Evolutionary conservation across 2,797 vertebrate genomes (phyloP), one percentile per base, ranked within the genome.

Genomic region (Atherinosoma microstoma): DNA sequence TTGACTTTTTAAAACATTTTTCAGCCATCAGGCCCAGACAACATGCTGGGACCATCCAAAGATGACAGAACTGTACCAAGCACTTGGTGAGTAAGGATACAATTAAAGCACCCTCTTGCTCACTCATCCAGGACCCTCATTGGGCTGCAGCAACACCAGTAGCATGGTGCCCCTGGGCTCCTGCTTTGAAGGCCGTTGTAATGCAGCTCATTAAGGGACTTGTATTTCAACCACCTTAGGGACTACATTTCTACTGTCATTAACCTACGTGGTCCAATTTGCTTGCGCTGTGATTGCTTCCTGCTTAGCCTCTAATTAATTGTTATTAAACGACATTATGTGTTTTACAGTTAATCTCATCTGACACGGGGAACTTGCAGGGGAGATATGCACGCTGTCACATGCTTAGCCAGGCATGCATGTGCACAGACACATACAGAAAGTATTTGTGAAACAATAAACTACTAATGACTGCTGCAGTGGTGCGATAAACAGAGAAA

Each of bases 41-140:
- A 99, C 98, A 0, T 99, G 98, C 94, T 99, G 98, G 98, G 98
- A 99, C 91, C 98, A 99, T 94, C 98, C 98, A 87, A 99, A 99
- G 95, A 99, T 99, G 97, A 98, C 96, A 2, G 98, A 99, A 80
- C 83, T 99, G 71, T 99, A 98, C 91, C 98, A 99, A 88, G 96
- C 97, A 0, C 88, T 99, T 82, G 97, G 98, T 99, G 92, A 97
- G 96, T 86, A 56, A 67, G 71, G 71, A 95, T 82, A 85, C 76
- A 70, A 82, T 88, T 89, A 86, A 80, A 76, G 70, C 49, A 4
- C 65, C 65, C 63, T 81, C 18, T 0, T 32, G 65, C 69, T 80
- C 59, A 13, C 51, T 70, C 9, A 1, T 36, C 34, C 64, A 16
- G 70, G 56, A 82, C 64, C 72, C 79, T 79, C 47, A 40, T 78